These are phyloP conservation scores for Galago senegalensis DNA, from an alignment of 2,797 vertebrate species.

Conservation along the genomic window DNA sequence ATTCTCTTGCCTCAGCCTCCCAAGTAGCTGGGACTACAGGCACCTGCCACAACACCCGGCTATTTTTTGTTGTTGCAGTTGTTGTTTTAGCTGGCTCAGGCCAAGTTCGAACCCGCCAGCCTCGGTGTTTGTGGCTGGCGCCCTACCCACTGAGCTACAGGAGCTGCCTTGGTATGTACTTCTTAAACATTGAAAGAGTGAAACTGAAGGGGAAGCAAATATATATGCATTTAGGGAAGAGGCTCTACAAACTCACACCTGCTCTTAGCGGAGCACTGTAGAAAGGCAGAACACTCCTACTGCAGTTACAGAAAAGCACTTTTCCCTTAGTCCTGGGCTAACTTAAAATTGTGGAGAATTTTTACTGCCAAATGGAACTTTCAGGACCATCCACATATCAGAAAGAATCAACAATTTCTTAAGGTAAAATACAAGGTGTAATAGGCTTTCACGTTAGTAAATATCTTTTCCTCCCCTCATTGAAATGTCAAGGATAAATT, in stretches of 20 bases:
- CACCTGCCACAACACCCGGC: no score
- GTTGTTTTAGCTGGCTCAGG: no score
- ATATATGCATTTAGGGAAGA: conserved; percentile 16
- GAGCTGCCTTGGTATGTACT: background rate
- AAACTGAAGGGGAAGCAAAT: background rate
- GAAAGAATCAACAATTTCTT: conserved; percentile 75
- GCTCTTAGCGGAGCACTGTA: conserved; percentile 60
- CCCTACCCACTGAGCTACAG: no score
- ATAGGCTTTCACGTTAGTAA: conserved; percentile 62
- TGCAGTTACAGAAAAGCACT: conserved; percentile 71
- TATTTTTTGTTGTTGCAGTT: no score
- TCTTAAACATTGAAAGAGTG: conserved; percentile 57
- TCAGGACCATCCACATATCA: conserved; percentile 58
- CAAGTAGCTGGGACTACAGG: no score
- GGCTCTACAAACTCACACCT: conserved; percentile 25
- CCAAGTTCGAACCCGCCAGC: no score
- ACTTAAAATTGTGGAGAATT: conserved; percentile 35
- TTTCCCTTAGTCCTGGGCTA: conserved; percentile 64
- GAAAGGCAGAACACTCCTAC: conserved; percentile 59
- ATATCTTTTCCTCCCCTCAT: conserved; percentile 6
- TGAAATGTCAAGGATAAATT: conserved; percentile 61
- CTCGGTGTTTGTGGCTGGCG: no score
- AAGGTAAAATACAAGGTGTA: conserved; percentile 66
- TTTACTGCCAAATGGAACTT: conserved; percentile 71
- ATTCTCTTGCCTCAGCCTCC: no score